These are phyloP conservation scores for Pterostichus madidus DNA, from an alignment of 2,888 invertebrate species.

Conservation along the genomic window DNA sequence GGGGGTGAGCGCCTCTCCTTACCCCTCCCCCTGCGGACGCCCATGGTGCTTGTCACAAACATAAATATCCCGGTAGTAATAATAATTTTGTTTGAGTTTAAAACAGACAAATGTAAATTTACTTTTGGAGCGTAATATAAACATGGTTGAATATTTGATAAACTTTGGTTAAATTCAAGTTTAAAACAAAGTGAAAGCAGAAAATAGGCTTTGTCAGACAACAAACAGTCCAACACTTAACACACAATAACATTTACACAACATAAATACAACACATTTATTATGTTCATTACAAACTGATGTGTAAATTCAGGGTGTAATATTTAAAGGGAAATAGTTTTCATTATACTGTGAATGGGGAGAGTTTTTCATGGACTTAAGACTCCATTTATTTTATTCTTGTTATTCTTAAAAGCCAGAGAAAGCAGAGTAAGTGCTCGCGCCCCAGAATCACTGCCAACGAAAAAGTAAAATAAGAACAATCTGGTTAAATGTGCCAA, in stretches of 20 bases:
- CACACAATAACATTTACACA: no score
- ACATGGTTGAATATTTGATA: background rate
- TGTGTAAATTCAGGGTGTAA: background rate
- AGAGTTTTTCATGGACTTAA: slow-evolving; percentile 18
- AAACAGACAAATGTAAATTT: no score
- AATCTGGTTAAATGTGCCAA: slow-evolving; percentile 24
- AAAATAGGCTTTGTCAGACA: no score
- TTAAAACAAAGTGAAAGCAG: no score
- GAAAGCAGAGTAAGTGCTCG: background rate
- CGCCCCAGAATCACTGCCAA: slow-evolving; percentile 18
- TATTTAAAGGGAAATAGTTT: slow-evolving; percentile 17
- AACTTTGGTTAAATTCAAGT: background rate
- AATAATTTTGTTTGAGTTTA: no score
- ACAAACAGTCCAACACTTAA: no score
- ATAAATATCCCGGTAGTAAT: no score
- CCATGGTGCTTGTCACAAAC: no score
- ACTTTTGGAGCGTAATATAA: background rate
- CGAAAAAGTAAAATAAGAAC: slow-evolving; percentile 6
- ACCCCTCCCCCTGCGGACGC: no score
- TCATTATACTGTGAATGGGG: background rate
- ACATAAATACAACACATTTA: no score
- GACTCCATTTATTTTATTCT: slow-evolving; percentile 19
- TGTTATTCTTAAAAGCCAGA: slow-evolving; percentile 34
- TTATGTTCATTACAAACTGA: background rate
- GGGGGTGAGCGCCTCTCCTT: no score